A percentile compares a stretch with the other conserved stretches of the same genome.
phyloP scores from a whole-genome alignment of 2,797 vertebrate genomes.

The Vespertilio murinus region DNA sequence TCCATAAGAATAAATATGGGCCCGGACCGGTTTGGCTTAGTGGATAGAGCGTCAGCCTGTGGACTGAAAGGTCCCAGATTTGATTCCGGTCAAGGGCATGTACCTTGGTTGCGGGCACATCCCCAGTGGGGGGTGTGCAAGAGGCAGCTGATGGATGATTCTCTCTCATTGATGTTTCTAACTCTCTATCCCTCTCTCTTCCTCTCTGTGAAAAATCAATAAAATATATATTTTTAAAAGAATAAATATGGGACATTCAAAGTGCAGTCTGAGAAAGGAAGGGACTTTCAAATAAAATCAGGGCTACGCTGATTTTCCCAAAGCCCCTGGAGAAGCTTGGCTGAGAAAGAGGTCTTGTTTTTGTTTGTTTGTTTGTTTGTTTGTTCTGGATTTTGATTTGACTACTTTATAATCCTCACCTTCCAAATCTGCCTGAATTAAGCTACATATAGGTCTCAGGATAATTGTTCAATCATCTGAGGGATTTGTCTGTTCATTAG shows the following conservation, averaged over 20 bases:
- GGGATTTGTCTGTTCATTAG: background rate
- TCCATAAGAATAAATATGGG: background rate
- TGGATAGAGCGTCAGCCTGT: too few species aligned
- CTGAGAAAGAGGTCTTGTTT: background rate
- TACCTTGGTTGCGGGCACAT: too few species aligned
- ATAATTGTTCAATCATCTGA: background rate
- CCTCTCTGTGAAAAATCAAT: too few species aligned
- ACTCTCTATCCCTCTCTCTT: too few species aligned
- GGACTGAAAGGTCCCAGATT: too few species aligned
- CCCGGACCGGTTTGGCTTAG: too few species aligned
- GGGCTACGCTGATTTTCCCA: background rate
- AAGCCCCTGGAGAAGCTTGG: background rate
- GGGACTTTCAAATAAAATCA: background rate
- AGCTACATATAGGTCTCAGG: background rate
- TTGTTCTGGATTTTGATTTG: background rate
- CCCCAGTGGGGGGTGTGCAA: too few species aligned
- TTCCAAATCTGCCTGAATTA: constrained; percentile 19
- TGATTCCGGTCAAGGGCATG: too few species aligned
- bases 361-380: background rate
- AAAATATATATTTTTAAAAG: too few species aligned
- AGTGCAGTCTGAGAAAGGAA: background rate
- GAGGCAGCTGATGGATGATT: too few species aligned
- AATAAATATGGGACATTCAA: background rate
- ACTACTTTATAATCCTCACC: background rate
- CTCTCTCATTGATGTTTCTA: too few species aligned